phyloP scores from a whole-genome alignment of 1,140 invertebrate species.

The roundworm (Caenorhabditis elegans) region DNA sequence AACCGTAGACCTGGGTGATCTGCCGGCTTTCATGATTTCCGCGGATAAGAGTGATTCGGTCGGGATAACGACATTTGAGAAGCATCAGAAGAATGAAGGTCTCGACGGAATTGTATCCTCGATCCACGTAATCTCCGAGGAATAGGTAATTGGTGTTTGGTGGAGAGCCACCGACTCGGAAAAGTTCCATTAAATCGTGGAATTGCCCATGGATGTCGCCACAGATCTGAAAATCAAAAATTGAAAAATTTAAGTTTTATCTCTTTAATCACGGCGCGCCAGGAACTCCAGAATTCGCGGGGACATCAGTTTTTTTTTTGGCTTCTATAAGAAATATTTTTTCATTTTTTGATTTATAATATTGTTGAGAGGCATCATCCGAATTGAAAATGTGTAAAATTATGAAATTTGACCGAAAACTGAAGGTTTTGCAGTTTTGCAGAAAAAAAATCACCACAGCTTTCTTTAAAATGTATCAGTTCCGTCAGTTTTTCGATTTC shows the following conservation, averaged over 20 bases:
- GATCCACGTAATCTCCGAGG: slow-evolving; percentile 94
- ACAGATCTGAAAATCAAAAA: slow-evolving; percentile 78
- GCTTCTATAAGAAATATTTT: too few species aligned
- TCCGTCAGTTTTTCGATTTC: too few species aligned
- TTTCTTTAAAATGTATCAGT: too few species aligned
- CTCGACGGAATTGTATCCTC: slow-evolving; percentile 97
- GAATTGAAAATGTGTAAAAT: too few species aligned
- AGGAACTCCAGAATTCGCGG: background rate
- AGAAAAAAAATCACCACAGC: background rate
- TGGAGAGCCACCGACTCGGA: slow-evolving; percentile 82
- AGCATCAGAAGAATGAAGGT: slow-evolving; percentile 95
- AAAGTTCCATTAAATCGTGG: slow-evolving; percentile 93
- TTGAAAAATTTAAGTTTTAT: background rate
- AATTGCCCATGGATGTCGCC: slow-evolving; percentile 99
- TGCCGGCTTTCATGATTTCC: slow-evolving; percentile 96
- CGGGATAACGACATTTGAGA: slow-evolving; percentile 96
- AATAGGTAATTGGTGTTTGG: slow-evolving; percentile 98
- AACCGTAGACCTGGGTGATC: slow-evolving; percentile 99
- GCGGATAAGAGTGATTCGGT: slow-evolving; percentile 93
- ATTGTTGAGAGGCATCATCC: too few species aligned
- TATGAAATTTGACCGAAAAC: too few species aligned
- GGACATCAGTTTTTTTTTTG: too few species aligned
- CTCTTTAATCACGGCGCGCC: too few species aligned
- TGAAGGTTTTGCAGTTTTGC: too few species aligned
- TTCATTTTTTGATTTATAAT: too few species aligned